Evolutionary conservation across 1,140 invertebrate genomes (phyloP), one percentile per base, ranked within the genome.

Genomic region (Adelges cooleyi): DNA sequence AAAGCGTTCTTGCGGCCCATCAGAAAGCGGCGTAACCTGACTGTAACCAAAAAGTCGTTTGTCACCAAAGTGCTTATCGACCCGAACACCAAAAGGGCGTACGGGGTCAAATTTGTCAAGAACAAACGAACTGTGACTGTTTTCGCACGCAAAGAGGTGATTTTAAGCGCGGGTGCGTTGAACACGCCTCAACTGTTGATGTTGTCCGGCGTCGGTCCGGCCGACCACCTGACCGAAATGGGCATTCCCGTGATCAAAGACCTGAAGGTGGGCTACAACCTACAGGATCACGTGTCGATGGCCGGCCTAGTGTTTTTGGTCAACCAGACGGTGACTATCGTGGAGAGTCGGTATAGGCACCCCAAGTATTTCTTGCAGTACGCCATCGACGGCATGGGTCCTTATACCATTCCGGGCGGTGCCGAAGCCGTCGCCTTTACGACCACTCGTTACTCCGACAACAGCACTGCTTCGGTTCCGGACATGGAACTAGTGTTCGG

Each of bases 401-500:
- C 76, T 1, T 69, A 73, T 40, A 73, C 75, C 1, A 68, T 73
- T 15, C 71, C 77, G 10, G 72, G 79, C 56, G 72, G 75, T 66
- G 74, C 77, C 54, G 77, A 78, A 68, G 75, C 76, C 1, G 72
- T 29, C 53, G 75, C 71, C 8, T 76, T 73, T 62, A 67, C 77
- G 0, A 71, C 71, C 10, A 80, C 80, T 0, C n/a, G 40, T 6
- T 15, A 36, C 15, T 53, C 52, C 0, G 40, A 36, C 69, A 78
- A 80, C 69, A 48, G 66, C n/a, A 48, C 65, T 6, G 5, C 25
- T 8, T 6, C 11, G 29, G 65, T 65, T 18, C 86, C 89, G 0
- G 87, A 93, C 69, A 84, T 91, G 67, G 87, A 92, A 71, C 73
- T 92, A 0, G 85, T 90, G 6, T 77, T 90, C 70, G 84, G 87